Evolutionary conservation across 2,113 vertebrate genomes (phyloP), one percentile per base, ranked within the genome.

Genomic region (Oostethus manadensis): DNA sequence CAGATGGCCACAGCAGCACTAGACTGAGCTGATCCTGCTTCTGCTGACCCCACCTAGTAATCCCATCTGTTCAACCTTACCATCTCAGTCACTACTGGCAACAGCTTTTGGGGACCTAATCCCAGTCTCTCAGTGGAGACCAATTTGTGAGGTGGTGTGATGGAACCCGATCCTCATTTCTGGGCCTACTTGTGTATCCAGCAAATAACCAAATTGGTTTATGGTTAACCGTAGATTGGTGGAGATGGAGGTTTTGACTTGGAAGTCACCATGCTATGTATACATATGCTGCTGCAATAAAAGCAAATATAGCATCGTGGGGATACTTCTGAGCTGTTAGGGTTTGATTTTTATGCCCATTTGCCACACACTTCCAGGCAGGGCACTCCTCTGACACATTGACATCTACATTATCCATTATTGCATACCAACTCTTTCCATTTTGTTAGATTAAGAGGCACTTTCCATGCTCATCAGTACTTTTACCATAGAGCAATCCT

Each of bases 1-100:
- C 90, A 90, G 88, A 91, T 90, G 89, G 82, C 74, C 73, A 44
- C 62, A 69, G 66, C 76, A 78, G 72, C 70, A 77, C 67, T 79
- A 84, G 63, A 86, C 77, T 73, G 70, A 71, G 70, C 53, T 62
- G 74, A 74, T 83, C 74, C 75, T 29, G 73, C 80, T 86, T 85
- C 74, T 66, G 26, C 66, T 74, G 70, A 79, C 68, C 78, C 78
- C 73, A 55, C 70, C 76, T 68, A 49, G 44, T 66, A 53, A 60
- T 84, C 70, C 79, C 82, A 86, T 86, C 79, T 85, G 84, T 87
- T 79, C 71, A 56, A 72, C 63, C 65, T 58, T 56, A 64, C 69
- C 56, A 82, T 61, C 56, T 53, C 59, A 59, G 65, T 76, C 71
- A 77, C 71, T 47, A 64, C 76, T 73, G 50, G 63, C 68, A 77